These are phyloP conservation scores for Popillia japonica DNA, from an alignment of 1,140 invertebrate species.

Conservation along the genomic window DNA sequence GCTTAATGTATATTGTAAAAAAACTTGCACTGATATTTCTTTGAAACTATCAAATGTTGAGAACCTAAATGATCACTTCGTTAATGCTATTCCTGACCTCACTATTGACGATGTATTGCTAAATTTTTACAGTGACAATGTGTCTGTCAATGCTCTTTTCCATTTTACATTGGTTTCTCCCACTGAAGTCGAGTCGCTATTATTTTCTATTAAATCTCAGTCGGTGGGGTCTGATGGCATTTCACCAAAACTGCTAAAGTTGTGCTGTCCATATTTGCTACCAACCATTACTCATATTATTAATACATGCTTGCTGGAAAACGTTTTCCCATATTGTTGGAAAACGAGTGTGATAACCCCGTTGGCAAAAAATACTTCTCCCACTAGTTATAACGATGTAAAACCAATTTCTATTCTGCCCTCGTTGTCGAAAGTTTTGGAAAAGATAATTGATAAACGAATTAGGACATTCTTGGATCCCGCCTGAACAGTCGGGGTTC, in stretches of 20 bases:
- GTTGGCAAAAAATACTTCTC: constrained; percentile 4
- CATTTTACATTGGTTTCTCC: not conserved
- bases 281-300: constrained; percentile 8
- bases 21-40: not conserved
- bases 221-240: constrained; percentile 16
- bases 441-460: constrained; percentile 38
- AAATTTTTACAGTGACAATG: constrained; percentile 20
- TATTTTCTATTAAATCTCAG: constrained; percentile 15
- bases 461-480: not conserved
- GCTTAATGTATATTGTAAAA: not conserved
- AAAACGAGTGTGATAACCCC: constrained; percentile 1
- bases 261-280: constrained; percentile 25
- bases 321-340: constrained; percentile 7
- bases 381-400: constrained; percentile 7
- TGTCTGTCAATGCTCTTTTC: not conserved
- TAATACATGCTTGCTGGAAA: constrained; percentile 37
- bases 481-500: constrained; percentile 51
- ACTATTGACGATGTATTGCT: not conserved
- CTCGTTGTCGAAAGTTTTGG: constrained; percentile 15
- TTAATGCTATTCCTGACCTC: not conserved
- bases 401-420: constrained; percentile 26
- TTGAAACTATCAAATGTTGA: not conserved
- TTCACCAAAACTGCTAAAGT: not conserved
- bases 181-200: not conserved
- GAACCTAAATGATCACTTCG: constrained; percentile 7